A percentile compares a stretch with the other conserved stretches of the same genome.
Conservation (phyloP, 2,888 invertebrate species). For the Dryomyza anilis region DNA sequence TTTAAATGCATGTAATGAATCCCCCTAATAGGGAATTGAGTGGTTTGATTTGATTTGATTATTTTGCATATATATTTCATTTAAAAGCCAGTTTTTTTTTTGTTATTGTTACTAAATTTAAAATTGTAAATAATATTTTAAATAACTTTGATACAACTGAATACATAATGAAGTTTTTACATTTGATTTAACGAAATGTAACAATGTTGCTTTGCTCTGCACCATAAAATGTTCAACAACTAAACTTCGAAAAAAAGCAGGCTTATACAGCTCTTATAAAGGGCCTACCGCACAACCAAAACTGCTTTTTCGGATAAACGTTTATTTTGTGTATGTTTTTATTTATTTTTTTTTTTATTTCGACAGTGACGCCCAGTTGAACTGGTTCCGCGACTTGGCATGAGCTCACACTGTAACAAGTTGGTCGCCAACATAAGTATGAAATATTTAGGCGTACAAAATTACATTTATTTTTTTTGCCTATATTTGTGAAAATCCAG, state of each 20-base stretch:
- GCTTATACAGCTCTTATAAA: not conserved
- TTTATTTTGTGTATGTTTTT: not conserved
- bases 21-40: not conserved
- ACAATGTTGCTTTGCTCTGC: no score
- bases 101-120: no score
- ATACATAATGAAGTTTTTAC: no score
- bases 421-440: no score
- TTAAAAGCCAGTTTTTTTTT: no score
- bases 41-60: not conserved
- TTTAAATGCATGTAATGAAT: not conserved
- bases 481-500: not conserved
- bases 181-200: not conserved
- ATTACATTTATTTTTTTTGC: no score
- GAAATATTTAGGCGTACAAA: no score
- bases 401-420: not conserved
- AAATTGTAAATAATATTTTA: no score
- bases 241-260: not conserved
- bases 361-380: not conserved
- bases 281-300: not conserved
- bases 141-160: no score
- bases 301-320: not conserved
- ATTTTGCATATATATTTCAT: no score
- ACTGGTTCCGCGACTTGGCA: slow-evolving; percentile 6
- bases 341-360: not conserved
- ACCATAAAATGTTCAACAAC: not conserved